phyloP scores from a whole-genome alignment of 2,888 invertebrate genomes.

The Ichneumoninae sp. region DNA sequence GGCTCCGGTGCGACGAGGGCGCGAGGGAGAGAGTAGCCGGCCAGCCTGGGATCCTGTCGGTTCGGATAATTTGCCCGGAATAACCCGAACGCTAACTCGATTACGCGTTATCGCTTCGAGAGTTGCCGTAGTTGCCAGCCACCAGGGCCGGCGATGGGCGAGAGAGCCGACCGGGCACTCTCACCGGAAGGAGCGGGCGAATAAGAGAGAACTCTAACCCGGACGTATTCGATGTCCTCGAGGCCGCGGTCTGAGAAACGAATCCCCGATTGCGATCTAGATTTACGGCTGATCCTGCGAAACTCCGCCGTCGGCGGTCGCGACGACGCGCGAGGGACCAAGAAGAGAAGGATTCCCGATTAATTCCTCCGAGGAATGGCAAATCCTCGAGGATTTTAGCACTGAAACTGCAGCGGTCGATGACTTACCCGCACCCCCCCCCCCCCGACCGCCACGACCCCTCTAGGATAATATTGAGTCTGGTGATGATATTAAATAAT shows the following conservation, averaged over 20 bases:
- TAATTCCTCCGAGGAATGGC: conserved; percentile 48
- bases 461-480: conserved; percentile 24
- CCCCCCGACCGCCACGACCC: background rate
- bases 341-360: conserved; percentile 54
- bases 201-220: conserved; percentile 37
- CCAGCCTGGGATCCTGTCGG: conserved; percentile 35
- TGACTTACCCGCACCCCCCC: background rate
- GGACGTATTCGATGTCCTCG: conserved; percentile 58
- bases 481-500: background rate
- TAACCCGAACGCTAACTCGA: conserved; percentile 59
- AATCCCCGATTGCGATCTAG: conserved; percentile 63
- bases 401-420: conserved; percentile 30
- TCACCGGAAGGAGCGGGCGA: conserved; percentile 20
- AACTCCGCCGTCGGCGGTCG: conserved; percentile 31
- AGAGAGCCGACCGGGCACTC: background rate
- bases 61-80: conserved; percentile 60
- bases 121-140: conserved; percentile 38
- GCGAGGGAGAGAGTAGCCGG: conserved; percentile 7
- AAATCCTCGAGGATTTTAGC: conserved; percentile 50
- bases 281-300: conserved; percentile 59
- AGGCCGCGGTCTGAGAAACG: conserved; percentile 54
- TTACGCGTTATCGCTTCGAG: conserved; percentile 57
- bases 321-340: conserved; percentile 19
- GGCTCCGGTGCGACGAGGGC: background rate
- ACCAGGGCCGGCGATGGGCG: conserved; percentile 15